These are phyloP conservation scores for Manacus vitellinus DNA, from an alignment of 2,113 vertebrate genomes.

Conservation along the genomic window DNA sequence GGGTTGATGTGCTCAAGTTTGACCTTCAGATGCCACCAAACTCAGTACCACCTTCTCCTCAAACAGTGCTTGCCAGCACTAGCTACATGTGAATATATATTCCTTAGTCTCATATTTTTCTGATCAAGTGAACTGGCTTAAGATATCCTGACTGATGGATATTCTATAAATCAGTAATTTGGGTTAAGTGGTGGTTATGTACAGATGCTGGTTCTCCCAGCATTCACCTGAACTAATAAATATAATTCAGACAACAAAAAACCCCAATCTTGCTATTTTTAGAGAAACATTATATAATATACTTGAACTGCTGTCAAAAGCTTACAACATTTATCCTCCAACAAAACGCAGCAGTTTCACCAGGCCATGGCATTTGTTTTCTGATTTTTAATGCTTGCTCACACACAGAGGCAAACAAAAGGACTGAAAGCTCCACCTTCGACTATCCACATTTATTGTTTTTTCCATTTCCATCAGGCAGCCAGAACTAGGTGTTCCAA, in stretches of 20 bases:
- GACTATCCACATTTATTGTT: not conserved
- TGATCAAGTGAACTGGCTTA: not conserved
- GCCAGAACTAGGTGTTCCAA: not conserved
- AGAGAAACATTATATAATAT: constrained; percentile 28
- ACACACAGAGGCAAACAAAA: not conserved
- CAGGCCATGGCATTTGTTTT: not conserved
- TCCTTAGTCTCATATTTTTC: not conserved
- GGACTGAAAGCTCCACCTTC: not conserved
- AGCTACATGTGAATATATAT: not conserved
- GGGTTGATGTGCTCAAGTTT: not conserved
- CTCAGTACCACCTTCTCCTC: not conserved
- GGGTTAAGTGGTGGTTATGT: not conserved
- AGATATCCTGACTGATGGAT: not conserved
- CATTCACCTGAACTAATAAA: constrained; percentile 1
- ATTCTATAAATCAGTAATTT: not conserved
- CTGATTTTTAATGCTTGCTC: not conserved
- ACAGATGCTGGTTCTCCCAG: not conserved
- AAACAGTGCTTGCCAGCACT: not conserved
- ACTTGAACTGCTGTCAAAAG: constrained; percentile 8
- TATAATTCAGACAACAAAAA: not conserved
- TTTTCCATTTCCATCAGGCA: not conserved
- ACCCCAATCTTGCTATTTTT: not conserved
- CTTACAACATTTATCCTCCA: constrained; percentile 24
- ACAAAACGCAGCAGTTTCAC: not conserved
- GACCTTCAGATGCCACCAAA: not conserved